These are phyloP conservation scores for Ancistrus triradiatus DNA, from an alignment of 2,113 vertebrate genomes.

Conservation along the genomic window DNA sequence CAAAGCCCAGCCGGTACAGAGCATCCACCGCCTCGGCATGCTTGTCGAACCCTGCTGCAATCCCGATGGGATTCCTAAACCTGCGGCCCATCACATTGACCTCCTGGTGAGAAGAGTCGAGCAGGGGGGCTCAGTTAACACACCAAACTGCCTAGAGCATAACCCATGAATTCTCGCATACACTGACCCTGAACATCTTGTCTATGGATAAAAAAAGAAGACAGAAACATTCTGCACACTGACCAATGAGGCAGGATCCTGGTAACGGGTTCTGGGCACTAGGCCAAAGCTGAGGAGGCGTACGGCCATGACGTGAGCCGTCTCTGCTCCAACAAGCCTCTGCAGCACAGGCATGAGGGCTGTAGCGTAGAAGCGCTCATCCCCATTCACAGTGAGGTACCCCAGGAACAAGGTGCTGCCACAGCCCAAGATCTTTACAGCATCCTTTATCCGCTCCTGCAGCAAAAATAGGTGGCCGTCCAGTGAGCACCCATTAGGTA, in stretches of 20 bases:
- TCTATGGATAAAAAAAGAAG: too few species aligned
- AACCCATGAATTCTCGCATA: not conserved
- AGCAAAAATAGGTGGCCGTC: not conserved
- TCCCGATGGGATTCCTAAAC: slow-evolving; percentile 87
- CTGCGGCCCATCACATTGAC: slow-evolving; percentile 75
- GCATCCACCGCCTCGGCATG: slow-evolving; percentile 87
- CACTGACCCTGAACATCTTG: too few species aligned
- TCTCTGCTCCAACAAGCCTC: slow-evolving; percentile 75
- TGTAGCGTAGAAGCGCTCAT: slow-evolving; percentile 80
- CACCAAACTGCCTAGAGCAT: not conserved
- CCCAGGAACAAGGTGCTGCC: slow-evolving; percentile 76
- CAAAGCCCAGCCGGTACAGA: slow-evolving; percentile 87
- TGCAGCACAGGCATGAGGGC: slow-evolving; percentile 80
- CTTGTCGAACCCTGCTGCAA: slow-evolving; percentile 96
- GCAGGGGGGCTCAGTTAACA: not conserved
- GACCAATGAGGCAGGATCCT: slow-evolving; percentile 77
- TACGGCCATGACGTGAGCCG: slow-evolving; percentile 73
- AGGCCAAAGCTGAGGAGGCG: slow-evolving; percentile 70
- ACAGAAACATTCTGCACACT: slow-evolving; percentile 14
- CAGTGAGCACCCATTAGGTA: not conserved
- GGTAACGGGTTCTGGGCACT: slow-evolving; percentile 66
- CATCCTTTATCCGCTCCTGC: slow-evolving; percentile 67
- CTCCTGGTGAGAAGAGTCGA: slow-evolving; percentile 66
- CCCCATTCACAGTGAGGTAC: slow-evolving; percentile 74
- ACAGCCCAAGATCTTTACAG: slow-evolving; percentile 62